Conservation (phyloP, 2,888 invertebrate species). For the Sipha maydis region DNA sequence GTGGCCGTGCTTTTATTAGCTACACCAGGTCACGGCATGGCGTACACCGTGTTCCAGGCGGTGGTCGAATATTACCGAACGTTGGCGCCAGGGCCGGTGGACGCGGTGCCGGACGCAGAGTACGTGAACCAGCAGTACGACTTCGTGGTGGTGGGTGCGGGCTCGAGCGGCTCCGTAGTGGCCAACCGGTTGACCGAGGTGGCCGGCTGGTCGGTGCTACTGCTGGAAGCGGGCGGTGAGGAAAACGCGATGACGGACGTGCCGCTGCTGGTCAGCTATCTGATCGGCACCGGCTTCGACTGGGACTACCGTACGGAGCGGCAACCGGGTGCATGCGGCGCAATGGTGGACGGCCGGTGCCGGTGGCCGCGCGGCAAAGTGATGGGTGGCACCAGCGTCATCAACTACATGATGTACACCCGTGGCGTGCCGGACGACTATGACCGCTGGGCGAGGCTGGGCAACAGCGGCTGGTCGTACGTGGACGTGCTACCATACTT, state of each 20-base stretch:
- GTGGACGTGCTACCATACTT: slow-evolving; percentile 84
- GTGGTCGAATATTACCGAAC: slow-evolving; percentile 48
- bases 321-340: slow-evolving; percentile 67
- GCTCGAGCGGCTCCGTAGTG: slow-evolving; percentile 71
- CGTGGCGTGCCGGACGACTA: slow-evolving; percentile 71
- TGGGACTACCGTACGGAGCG: slow-evolving; percentile 70
- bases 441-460: slow-evolving; percentile 71
- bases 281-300: slow-evolving; percentile 65
- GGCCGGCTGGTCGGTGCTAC: slow-evolving; percentile 69
- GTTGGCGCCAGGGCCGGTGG: slow-evolving; percentile 61
- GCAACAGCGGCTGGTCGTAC: slow-evolving; percentile 88
- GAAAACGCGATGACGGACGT: slow-evolving; percentile 69
- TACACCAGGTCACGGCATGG: slow-evolving; percentile 35
- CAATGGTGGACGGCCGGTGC: slow-evolving; percentile 65
- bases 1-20: slow-evolving; percentile 69
- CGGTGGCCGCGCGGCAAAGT: slow-evolving; percentile 69
- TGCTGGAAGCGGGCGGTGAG: slow-evolving; percentile 70
- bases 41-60: slow-evolving; percentile 55
- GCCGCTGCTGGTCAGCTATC: slow-evolving; percentile 68
- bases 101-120: slow-evolving; percentile 64
- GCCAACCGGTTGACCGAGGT: slow-evolving; percentile 70
- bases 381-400: slow-evolving; percentile 70
- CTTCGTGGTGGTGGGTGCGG: slow-evolving; percentile 72
- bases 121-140: slow-evolving; percentile 64
- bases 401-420: slow-evolving; percentile 72